Evolutionary conservation across 1,140 invertebrate species (phyloP), one percentile per base, ranked within the genome.

Genomic region (Dicyema japonicum): DNA sequence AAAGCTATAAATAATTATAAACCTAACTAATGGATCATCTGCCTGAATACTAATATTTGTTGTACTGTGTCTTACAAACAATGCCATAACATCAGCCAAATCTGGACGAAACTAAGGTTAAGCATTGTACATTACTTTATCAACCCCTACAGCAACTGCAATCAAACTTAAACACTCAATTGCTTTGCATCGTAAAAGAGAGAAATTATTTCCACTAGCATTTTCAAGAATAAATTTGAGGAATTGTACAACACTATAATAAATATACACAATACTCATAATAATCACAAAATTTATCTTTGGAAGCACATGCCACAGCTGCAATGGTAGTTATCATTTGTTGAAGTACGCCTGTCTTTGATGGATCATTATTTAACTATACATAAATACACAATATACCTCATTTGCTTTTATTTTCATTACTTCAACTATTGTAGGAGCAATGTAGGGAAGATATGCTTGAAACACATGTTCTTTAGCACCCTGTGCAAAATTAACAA

Each of bases 101-200:
- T 97, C 88, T 7, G 57, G 47, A 39, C 71, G 63, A 47, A 97
- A 94, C 58, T 66, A 36, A 22, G 29, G 16, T 18, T 19, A 9
- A 19, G 7, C 13, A 17, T 7, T 27, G 8, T 19, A 18, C 3
- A 14, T 18, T 44, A 65, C 62, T 49, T 78, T 85, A 33, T 90
- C 76, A 24, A 66, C 60, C 5, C 85, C 85, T 27, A 97, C 88
- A 33, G 85, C 85, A 33, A 94, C 55, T 11, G 80, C 88, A 46
- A 97, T 94, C 15, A 99, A 57, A 45, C 76, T 88, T 17, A 94
- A 76, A 44, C 88, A 97, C 50, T 97, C 88, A 36, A 92, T 90
- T 0, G 76, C 78, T 50, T 90, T 90, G 8, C 64, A 82, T 25
- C 85, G 59, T 4, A 92, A 56, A 43, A 90, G 57, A 40, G 72